These are phyloP conservation scores for Drosophila siamana DNA, from an alignment of 2,888 invertebrate species.

Conservation along the genomic window DNA sequence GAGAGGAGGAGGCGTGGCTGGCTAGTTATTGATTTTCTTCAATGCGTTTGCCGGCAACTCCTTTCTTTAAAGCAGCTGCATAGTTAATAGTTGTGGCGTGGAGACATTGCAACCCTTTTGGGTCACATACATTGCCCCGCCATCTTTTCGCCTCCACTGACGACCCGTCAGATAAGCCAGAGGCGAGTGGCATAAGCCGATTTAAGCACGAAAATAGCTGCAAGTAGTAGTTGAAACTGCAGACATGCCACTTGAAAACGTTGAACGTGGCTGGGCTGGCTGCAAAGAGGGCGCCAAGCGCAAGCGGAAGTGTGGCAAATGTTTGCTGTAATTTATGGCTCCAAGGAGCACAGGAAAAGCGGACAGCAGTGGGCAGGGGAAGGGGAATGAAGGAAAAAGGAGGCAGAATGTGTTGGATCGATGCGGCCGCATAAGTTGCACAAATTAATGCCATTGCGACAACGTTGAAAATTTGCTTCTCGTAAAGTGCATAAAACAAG, in stretches of 20 bases:
- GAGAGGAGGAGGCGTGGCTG: background rate
- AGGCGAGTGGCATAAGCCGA: constrained; percentile 67
- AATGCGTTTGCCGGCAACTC: constrained; percentile 41
- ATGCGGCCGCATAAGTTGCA: constrained; percentile 72
- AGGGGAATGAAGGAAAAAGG: too few species aligned
- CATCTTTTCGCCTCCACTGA: too few species aligned
- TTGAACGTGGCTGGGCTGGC: constrained; percentile 32
- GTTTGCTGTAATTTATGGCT: constrained; percentile 75
- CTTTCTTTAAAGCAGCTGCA: constrained; percentile 6
- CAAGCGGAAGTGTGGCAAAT: constrained; percentile 77
- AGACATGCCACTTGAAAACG: constrained; percentile 59
- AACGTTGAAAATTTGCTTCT: constrained; percentile 45
- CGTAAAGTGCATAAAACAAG: constrained; percentile 42
- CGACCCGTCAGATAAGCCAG: constrained; percentile 45
- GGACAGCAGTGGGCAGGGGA: background rate
- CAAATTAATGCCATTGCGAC: constrained; percentile 77
- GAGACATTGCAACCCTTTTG: constrained; percentile 47
- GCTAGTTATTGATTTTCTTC: constrained; percentile 52
- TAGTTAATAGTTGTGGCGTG: background rate
- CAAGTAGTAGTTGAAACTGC: constrained; percentile 55
- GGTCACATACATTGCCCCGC: constrained; percentile 10
- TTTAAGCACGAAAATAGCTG: constrained; percentile 74
- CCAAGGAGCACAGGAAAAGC: constrained; percentile 4
- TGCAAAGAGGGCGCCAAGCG: constrained; percentile 11
- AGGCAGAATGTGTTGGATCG: constrained; percentile 40